These are phyloP conservation scores for Capra hircus DNA, from an alignment of 2,113 vertebrate species.

Conservation along the genomic window DNA sequence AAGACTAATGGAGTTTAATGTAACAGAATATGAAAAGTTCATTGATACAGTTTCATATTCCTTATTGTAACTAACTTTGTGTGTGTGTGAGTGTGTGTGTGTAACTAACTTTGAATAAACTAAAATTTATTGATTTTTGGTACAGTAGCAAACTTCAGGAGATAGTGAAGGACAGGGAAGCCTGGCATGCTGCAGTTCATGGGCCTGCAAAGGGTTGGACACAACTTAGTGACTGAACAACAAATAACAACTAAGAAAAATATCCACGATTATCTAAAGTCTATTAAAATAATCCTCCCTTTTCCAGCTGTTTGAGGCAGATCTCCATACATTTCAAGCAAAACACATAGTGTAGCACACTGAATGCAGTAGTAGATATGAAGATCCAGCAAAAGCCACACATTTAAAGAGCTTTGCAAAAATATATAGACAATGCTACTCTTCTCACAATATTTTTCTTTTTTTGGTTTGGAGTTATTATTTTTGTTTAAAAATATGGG, in stretches of 20 bases:
- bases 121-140: not conserved
- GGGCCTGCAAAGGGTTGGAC: not conserved
- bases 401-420: not conserved
- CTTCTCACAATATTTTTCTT: not conserved
- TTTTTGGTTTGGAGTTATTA: not conserved
- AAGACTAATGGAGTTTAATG: not conserved
- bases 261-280: not conserved
- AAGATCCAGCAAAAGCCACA: not conserved
- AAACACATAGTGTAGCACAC: not conserved
- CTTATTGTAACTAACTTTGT: not conserved
- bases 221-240: not conserved
- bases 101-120: not conserved
- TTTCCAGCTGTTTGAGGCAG: not conserved
- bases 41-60: not conserved
- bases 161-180: not conserved
- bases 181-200: not conserved
- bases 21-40: not conserved
- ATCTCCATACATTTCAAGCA: not conserved
- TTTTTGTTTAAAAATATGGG: not conserved
- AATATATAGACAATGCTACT: not conserved
- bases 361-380: not conserved
- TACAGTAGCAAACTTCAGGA: not conserved
- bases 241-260: not conserved
- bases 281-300: not conserved
- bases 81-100: not conserved